Percentiles rank a stretch among this genome's conserved stretches.
These are phyloP conservation scores for Nephrocerus scutellatus DNA, from an alignment of 2,888 invertebrate genomes.

Conservation along the genomic window DNA sequence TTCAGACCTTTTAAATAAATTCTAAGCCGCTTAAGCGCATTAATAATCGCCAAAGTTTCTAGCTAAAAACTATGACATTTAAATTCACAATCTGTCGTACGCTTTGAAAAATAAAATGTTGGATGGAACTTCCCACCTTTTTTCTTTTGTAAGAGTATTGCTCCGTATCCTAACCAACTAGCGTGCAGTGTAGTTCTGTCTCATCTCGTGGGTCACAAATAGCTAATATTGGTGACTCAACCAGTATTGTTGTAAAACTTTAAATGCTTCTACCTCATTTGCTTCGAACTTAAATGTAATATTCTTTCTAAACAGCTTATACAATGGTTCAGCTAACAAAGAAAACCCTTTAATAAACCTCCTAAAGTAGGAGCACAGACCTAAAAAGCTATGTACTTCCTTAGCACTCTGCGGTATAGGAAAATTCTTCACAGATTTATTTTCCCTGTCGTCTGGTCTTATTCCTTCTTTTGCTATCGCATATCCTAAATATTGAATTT, in stretches of 20 bases:
- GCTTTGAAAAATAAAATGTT: background rate
- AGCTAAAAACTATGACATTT: background rate
- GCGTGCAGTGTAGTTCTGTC: slow-evolving; percentile 26
- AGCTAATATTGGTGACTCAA: slow-evolving; percentile 21
- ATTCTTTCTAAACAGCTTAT: slow-evolving; percentile 3
- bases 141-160: slow-evolving; percentile 23
- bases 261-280: background rate
- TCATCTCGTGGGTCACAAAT: slow-evolving; percentile 23
- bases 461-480: too few species aligned
- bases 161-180: slow-evolving; percentile 24
- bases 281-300: background rate
- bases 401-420: too few species aligned
- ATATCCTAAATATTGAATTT: too few species aligned
- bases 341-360: background rate
- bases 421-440: too few species aligned
- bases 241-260: background rate
- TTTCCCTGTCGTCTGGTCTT: too few species aligned
- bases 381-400: background rate
- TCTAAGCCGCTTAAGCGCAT: background rate
- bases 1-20: background rate
- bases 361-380: background rate
- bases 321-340: background rate
- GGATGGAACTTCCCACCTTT: slow-evolving; percentile 2
- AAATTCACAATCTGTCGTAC: background rate
- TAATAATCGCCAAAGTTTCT: background rate